These are phyloP conservation scores for Ormyrus labotus DNA, from an alignment of 2,888 invertebrate genomes.

Conservation along the genomic window DNA sequence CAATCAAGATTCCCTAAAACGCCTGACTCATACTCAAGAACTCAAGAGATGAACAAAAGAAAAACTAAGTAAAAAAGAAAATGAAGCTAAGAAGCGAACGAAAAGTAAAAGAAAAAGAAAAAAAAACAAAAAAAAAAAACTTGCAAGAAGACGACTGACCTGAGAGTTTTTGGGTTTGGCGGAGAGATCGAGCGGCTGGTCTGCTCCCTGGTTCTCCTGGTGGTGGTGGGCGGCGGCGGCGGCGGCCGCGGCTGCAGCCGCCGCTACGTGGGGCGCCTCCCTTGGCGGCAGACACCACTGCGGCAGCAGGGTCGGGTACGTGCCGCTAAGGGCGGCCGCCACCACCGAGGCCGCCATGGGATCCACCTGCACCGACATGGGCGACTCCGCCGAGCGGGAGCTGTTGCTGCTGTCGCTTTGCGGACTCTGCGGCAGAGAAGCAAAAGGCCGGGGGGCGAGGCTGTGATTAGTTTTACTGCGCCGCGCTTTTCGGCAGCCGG, in stretches of 20 bases:
- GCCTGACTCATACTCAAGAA: too few species aligned
- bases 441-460: neutral
- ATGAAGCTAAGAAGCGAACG: neutral
- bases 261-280: slow-evolving; percentile 75
- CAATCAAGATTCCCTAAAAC: neutral
- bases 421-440: slow-evolving; percentile 68
- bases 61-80: neutral
- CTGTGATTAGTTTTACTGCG: too few species aligned
- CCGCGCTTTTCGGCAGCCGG: too few species aligned
- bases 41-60: slow-evolving; percentile 5
- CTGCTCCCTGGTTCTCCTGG: slow-evolving; percentile 76
- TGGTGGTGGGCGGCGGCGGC: slow-evolving; percentile 70
- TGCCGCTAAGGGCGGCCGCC: slow-evolving; percentile 82
- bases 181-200: slow-evolving; percentile 91
- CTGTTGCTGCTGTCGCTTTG: slow-evolving; percentile 75
- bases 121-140: too few species aligned
- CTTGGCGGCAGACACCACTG: slow-evolving; percentile 73
- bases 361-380: slow-evolving; percentile 75
- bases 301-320: slow-evolving; percentile 75
- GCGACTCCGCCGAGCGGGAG: slow-evolving; percentile 75
- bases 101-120: too few species aligned
- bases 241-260: slow-evolving; percentile 74
- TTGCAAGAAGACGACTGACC: slow-evolving; percentile 60
- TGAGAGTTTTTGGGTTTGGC: slow-evolving; percentile 82
- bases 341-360: slow-evolving; percentile 83